Evolutionary conservation across 2,888 invertebrate genomes (phyloP), one percentile per base, ranked within the genome.

Genomic region (Eumacrocentrus americanus): DNA sequence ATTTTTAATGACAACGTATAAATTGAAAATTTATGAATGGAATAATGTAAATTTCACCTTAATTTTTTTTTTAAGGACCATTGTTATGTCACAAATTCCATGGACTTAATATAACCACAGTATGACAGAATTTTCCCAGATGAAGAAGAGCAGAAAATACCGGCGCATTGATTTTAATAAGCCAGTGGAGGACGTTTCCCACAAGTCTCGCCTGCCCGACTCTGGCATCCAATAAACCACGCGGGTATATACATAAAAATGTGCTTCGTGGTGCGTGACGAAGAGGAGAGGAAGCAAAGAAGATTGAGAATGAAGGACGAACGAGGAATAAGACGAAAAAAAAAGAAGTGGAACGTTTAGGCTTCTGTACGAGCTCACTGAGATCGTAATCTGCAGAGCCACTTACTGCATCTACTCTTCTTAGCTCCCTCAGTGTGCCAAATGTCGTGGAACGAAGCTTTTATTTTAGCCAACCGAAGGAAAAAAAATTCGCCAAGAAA

Each of bases 191-290:
- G 11, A 52, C 22, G 22, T 25, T 23, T 25, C 40, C 40, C 52
- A 52, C 52, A 52, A 52, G n/a, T 23, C 23, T 22, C 7, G 38
- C 18, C 38, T 34, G 18, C 11, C 12, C 35, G 38, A n/a, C 34
- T 55, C 23, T 20, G 35, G 56, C 46, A 56, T 47, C 48, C 47
- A 47, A 56, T 56, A 48, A 56, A 56, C 47, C 56, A 46, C 25
- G 22, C 47, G 22, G 23, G 7, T 48, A 22, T 23, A 18, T 22
- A 47, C 38, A 38, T 29, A 48, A 56, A 47, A 56, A 47, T 56
- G 47, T 46, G 25, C 34, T 20, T 16, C 37, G 37, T 14, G 37
- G 37, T 35, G 56, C 56, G 56, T 56, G 56, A 56, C 56, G 56
- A 47, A 18, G 25, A 38, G 18, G 20, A 46, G 37, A 37, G 7